These are phyloP conservation scores for Idaea dimidiata DNA, from an alignment of 2,888 invertebrate genomes.

Conservation along the genomic window DNA sequence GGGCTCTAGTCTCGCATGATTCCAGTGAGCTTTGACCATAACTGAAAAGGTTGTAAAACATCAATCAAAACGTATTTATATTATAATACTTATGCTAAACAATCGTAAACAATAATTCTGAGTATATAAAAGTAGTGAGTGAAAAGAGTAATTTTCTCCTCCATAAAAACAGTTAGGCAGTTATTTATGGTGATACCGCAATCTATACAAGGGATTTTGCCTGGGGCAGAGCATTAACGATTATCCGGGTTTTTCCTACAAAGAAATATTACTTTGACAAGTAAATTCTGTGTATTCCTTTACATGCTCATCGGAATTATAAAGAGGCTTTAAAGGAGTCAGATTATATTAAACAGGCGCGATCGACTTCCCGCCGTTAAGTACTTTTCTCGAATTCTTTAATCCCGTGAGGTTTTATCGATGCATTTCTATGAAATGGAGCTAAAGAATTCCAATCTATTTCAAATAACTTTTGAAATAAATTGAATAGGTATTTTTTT, in stretches of 20 bases:
- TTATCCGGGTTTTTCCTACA: slow-evolving; percentile 66
- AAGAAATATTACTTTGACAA: slow-evolving; percentile 76
- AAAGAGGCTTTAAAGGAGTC: slow-evolving; percentile 22
- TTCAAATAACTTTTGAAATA: slow-evolving; percentile 11
- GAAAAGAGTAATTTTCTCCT: slow-evolving; percentile 71
- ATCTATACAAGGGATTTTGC: slow-evolving; percentile 76
- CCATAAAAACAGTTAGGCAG: slow-evolving; percentile 77
- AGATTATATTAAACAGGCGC: slow-evolving; percentile 17
- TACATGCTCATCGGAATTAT: slow-evolving; percentile 51
- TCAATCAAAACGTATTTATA: neutral
- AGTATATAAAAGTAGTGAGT: slow-evolving; percentile 69
- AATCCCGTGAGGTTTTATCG: slow-evolving; percentile 15
- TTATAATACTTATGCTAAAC: slow-evolving; percentile 10
- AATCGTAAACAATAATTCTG: slow-evolving; percentile 62
- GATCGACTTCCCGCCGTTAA: slow-evolving; percentile 10
- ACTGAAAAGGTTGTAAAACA: neutral
- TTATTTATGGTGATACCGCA: slow-evolving; percentile 78
- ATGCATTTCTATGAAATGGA: neutral
- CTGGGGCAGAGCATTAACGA: slow-evolving; percentile 73
- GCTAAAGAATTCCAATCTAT: neutral
- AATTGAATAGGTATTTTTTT: neutral
- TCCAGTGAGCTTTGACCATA: neutral
- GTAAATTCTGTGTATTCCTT: slow-evolving; percentile 63
- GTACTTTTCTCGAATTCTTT: slow-evolving; percentile 13
- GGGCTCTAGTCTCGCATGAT: no score